Percentiles rank a stretch among this genome's conserved stretches.
phyloP scores from a whole-genome alignment of 2,113 vertebrate genomes.

The Pedionomus torquatus region DNA sequence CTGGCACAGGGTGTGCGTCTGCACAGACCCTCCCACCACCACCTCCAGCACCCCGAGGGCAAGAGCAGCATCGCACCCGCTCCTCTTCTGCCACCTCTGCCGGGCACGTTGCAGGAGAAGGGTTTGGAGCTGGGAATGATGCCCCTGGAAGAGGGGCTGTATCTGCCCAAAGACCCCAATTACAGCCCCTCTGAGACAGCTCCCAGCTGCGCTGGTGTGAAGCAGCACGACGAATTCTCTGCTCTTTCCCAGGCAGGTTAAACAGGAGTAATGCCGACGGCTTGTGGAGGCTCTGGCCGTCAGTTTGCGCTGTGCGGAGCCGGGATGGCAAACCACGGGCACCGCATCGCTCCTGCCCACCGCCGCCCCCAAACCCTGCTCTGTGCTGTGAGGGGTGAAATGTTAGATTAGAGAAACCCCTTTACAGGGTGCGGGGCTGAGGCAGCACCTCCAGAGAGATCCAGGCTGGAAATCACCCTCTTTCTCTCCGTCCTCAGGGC shows the following conservation, averaged over 20 bases:
- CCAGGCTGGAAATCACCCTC: background rate
- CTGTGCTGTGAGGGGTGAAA: background rate
- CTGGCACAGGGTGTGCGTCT: background rate
- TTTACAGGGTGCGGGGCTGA: background rate
- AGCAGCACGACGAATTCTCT: background rate
- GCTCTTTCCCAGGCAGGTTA: background rate
- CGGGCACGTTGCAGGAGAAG: rapidly evolving
- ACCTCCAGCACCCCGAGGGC: background rate
- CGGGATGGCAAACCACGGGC: background rate
- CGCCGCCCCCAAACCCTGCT: background rate
- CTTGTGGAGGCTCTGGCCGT: background rate
- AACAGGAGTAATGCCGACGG: background rate
- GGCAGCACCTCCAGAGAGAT: background rate
- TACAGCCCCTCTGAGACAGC: background rate
- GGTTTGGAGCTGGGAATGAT: rapidly evolving
- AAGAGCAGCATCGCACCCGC: rapidly evolving
- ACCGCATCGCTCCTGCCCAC: background rate
- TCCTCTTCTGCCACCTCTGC: background rate
- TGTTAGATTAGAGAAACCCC: background rate
- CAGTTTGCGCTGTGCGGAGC: background rate
- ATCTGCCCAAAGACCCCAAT: background rate
- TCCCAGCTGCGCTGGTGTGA: background rate
- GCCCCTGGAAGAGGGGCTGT: background rate
- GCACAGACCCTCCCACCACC: background rate
- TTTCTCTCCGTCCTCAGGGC: background rate